phyloP scores from a whole-genome alignment of 2,888 invertebrate genomes.

The Bellardia bayeri region DNA sequence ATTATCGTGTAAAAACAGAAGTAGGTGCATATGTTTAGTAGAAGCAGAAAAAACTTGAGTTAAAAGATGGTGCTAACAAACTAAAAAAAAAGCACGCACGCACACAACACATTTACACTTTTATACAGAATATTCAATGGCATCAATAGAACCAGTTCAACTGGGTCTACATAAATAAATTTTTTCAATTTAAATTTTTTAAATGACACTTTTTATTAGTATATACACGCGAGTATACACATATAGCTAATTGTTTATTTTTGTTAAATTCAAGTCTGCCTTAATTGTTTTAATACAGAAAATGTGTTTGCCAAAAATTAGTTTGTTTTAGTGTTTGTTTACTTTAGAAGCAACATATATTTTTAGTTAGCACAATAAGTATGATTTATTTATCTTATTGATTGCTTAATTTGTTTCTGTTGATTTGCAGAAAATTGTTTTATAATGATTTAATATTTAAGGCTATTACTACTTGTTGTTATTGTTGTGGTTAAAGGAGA shows the following conservation, averaged over 20 bases:
- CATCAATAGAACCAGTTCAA: slow-evolving; percentile 62
- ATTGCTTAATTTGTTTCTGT: background rate
- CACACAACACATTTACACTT: background rate
- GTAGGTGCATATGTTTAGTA: background rate
- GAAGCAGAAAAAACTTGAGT: background rate
- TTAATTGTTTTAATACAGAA: background rate
- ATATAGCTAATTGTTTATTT: background rate
- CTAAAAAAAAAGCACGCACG: background rate
- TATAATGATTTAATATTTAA: slow-evolving; percentile 38
- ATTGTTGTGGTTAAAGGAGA: slow-evolving; percentile 16
- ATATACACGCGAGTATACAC: background rate
- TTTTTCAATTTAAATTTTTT: background rate
- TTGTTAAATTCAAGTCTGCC: background rate
- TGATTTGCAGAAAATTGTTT: slow-evolving; percentile 1
- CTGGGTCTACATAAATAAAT: slow-evolving; percentile 35
- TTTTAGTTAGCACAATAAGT: background rate
- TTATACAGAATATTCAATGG: slow-evolving; percentile 19
- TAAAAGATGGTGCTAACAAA: slow-evolving; percentile 44
- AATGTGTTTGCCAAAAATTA: background rate
- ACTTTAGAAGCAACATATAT: background rate
- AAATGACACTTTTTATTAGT: background rate
- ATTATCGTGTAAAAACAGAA: too few relatives aligned
- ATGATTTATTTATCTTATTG: background rate
- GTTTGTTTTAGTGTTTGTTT: background rate
- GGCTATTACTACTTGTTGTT: background rate